phyloP scores from a whole-genome alignment of 2,888 invertebrate genomes.

The Drosophila atripex region DNA sequence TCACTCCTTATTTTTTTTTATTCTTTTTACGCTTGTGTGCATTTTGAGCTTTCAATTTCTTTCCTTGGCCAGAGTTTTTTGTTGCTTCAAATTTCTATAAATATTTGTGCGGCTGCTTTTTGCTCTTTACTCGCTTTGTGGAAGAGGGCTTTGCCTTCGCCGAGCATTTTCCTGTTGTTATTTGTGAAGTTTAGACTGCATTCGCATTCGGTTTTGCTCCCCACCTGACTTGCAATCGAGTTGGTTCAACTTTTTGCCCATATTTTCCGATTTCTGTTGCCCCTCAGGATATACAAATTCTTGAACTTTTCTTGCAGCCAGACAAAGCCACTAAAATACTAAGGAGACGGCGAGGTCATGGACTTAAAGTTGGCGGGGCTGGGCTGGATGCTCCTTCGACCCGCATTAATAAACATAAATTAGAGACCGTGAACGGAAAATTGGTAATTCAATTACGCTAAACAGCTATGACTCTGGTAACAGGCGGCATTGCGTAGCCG shows the following conservation, averaged over 20 bases:
- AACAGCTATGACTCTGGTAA: constrained; percentile 50
- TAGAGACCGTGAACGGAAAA: constrained; percentile 43
- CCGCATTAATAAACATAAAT: constrained; percentile 71
- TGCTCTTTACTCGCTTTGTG: constrained; percentile 31
- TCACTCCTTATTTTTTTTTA: constrained; percentile 20
- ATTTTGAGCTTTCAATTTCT: constrained; percentile 54
- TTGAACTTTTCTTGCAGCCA: constrained; percentile 18
- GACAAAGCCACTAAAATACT: constrained; percentile 30
- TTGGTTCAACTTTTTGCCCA: constrained; percentile 23
- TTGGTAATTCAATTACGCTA: constrained; percentile 74
- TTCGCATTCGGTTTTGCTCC: constrained; percentile 43
- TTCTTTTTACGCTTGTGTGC: constrained; percentile 72
- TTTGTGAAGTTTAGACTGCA: constrained; percentile 50
- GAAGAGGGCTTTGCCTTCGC: constrained; percentile 26
- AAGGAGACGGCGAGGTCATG: constrained; percentile 9
- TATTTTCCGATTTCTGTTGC: neutral
- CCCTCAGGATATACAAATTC: constrained; percentile 30
- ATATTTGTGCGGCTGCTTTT: constrained; percentile 60
- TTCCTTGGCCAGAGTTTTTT: constrained; percentile 24
- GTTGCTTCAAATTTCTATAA: constrained; percentile 62
- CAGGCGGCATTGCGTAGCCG: constrained; percentile 49
- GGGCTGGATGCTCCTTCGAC: neutral
- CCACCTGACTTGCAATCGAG: constrained; percentile 34
- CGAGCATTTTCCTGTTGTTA: constrained; percentile 27
- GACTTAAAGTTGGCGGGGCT: constrained; percentile 1